These are phyloP conservation scores for Marronus borbonicus DNA, from an alignment of 2,888 invertebrate species.

Conservation along the genomic window DNA sequence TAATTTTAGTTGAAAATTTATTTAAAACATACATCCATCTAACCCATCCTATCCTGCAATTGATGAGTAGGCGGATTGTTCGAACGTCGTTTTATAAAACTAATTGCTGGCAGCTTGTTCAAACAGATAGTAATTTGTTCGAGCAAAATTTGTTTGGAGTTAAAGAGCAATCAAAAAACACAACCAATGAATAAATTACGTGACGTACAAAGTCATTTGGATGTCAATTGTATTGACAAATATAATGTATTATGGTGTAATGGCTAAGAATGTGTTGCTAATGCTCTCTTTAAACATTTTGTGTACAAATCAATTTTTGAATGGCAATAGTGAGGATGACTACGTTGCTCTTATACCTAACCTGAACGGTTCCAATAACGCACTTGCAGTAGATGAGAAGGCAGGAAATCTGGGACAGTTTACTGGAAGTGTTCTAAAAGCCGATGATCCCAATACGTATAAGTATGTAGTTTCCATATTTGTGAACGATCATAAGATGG, in stretches of 20 bases:
- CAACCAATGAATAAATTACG: no score
- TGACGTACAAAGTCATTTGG: not conserved
- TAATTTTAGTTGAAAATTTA: no score
- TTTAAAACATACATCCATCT: no score
- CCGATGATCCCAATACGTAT: not conserved
- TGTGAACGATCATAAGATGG: constrained; percentile 1
- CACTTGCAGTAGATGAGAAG: not conserved
- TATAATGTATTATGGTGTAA: not conserved
- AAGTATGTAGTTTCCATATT: constrained; percentile 7
- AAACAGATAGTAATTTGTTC: no score
- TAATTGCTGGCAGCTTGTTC: no score
- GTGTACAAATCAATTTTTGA: not conserved
- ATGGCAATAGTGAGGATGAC: not conserved
- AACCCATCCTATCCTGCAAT: no score
- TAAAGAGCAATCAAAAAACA: no score
- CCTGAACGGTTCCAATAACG: not conserved
- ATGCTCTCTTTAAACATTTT: not conserved
- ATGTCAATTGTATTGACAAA: constrained; percentile 2
- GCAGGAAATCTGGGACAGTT: not conserved
- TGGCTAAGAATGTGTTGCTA: not conserved
- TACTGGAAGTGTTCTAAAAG: not conserved
- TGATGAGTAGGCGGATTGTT: no score
- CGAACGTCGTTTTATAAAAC: no score
- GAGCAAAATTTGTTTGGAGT: no score
- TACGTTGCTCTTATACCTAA: not conserved